Conservation (phyloP, 2,888 invertebrate genomes). For the Drosophila buzzatii region DNA sequence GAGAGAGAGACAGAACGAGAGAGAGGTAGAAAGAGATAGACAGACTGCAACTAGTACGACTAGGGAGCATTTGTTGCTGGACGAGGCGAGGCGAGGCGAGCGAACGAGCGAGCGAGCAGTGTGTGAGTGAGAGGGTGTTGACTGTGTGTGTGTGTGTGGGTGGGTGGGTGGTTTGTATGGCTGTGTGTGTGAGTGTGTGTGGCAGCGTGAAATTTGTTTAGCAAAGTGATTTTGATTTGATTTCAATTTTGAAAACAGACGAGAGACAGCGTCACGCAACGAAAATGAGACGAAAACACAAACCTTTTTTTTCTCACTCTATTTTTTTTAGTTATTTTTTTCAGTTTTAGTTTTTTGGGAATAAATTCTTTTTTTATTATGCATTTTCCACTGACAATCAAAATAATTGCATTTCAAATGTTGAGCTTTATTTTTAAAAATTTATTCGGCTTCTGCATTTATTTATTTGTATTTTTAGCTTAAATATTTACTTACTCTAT, state of each 20-base stretch:
- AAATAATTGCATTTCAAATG: background rate
- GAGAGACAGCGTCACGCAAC: conserved; percentile 45
- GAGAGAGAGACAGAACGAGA: conserved; percentile 21
- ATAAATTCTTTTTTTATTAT: conserved; percentile 3
- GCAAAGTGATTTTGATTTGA: conserved; percentile 52
- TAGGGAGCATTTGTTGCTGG: conserved; percentile 39
- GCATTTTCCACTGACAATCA: conserved; percentile 51
- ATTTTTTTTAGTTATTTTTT: background rate
- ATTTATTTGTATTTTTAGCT: background rate
- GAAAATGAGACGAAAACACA: conserved; percentile 49
- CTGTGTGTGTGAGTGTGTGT: conserved; percentile 24
- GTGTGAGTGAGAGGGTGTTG: conserved; percentile 4
- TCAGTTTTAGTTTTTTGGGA: conserved; percentile 9
- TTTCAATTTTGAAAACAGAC: conserved; percentile 43
- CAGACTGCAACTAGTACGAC: conserved; percentile 25
- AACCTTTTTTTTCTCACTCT: conserved; percentile 13
- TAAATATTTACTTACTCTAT: background rate
- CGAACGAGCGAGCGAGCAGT: conserved; percentile 55
- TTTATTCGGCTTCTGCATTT: background rate
- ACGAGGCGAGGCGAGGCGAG: conserved; percentile 57
- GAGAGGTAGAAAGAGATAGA: conserved; percentile 23
- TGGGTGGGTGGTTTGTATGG: background rate
- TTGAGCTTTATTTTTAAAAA: background rate
- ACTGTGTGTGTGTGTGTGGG: background rate
- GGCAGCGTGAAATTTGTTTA: conserved; percentile 59